Base-by-base conservation (phyloP, 2,888 invertebrate genomes). In the Ephialtes manifestator region DNA sequence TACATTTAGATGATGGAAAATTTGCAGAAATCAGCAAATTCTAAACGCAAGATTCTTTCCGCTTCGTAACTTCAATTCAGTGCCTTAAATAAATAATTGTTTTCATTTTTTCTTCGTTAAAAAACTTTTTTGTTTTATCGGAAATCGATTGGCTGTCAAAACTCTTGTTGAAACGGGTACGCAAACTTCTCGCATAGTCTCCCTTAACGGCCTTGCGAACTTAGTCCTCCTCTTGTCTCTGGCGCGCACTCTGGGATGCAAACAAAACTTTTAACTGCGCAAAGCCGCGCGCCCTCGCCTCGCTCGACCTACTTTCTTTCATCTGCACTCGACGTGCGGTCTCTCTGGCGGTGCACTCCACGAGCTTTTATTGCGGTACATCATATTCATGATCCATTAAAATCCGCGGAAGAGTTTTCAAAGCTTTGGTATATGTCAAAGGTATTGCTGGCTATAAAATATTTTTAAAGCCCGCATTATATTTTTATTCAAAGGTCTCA, bases 281-380 rank as follows among this genome's bases (percentile, higher is more conserved):
- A 53, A 39, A 67, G 65, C 43, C 53, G 15, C 18, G 60, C 43
- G 55, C 24, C 39, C 72, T 51, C 46, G 39, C 53, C 46, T 55
- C 55, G 65, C 65, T 55, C 72, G 80, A 67, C 80, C 80, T 74
- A 80, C 80, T 80, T 80, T 80, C 78, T 67, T 74, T 80, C 72
- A 67, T 67, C 31, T 35, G 65, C 43, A 24, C 53, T 80, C 35
- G 65, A 65, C 72, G 72, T n/a, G 43, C 24, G 24, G 53, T 31
- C 60, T 31, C 46, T 71, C 48, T 35, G 35, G 48, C 35, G 31
- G 13, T 24, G 28, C 65, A 31, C 53, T 78, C 79, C 28, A 48
- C 63, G 79, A 79, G 79, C 79, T 79, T 79, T 79, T 79, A 79
- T 79, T 63, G 43, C 79, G 63, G 71, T 39, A 39, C 51, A 63